phyloP scores from a whole-genome alignment of 2,888 invertebrate species.

The Hecatera dysodea region DNA sequence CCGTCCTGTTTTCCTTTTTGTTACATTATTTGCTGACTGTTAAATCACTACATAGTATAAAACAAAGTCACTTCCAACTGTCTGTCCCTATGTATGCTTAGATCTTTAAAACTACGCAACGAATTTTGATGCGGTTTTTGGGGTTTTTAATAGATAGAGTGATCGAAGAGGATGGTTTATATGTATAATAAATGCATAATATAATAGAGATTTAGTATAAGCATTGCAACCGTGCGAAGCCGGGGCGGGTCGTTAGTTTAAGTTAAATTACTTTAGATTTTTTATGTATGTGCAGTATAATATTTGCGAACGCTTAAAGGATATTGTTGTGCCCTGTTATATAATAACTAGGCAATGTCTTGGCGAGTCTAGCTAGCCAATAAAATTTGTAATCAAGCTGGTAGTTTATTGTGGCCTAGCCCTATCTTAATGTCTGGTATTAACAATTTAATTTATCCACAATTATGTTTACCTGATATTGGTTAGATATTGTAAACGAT shows the following conservation, averaged over 20 bases:
- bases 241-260: too few relatives aligned
- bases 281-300: slow-evolving; percentile 12
- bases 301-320: neutral
- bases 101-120: too few relatives aligned
- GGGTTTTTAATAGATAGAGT: too few relatives aligned
- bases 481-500: neutral
- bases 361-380: neutral
- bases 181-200: too few relatives aligned
- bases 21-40: slow-evolving; percentile 30
- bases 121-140: too few relatives aligned
- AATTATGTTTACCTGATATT: slow-evolving; percentile 12
- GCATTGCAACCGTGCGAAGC: too few relatives aligned
- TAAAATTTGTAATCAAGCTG: slow-evolving; percentile 10
- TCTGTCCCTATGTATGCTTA: too few relatives aligned
- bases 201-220: too few relatives aligned
- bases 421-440: slow-evolving; percentile 32
- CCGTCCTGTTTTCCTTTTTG: slow-evolving; percentile 40
- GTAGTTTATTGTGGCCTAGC: slow-evolving; percentile 3
- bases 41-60: too few relatives aligned
- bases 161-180: too few relatives aligned
- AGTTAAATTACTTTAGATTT: too few relatives aligned
- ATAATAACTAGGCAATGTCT: neutral
- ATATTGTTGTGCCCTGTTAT: slow-evolving; percentile 5
- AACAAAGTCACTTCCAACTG: too few relatives aligned
- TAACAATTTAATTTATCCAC: slow-evolving; percentile 45